Evolutionary conservation across 2,797 vertebrate species (phyloP), one percentile per base, ranked within the genome.

Genomic region (Botia kubotai): DNA sequence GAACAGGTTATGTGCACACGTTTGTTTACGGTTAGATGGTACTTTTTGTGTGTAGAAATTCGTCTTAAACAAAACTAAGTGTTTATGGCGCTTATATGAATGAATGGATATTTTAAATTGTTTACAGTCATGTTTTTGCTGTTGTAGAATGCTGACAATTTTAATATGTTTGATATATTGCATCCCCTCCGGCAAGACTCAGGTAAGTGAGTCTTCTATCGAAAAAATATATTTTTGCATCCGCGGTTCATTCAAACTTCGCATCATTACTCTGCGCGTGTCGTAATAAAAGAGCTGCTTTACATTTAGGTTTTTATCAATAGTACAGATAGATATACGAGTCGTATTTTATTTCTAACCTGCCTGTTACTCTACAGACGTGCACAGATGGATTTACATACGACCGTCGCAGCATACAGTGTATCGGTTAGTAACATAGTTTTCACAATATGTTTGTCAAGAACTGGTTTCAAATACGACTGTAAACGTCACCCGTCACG

Each of bases 321-420:
- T 23, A 4, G 21, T 14, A 14, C 58, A 60, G 23, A 23, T 60
- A 26, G 23, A 26, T 26, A 26, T 26, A 26, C 2, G 23, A 26
- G 23, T 26, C 23, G 23, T 26, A 26, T 26, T 26, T 26, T 8
- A 46, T 46, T 55, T 43, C 39, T 72, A 5, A 60, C 65, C 6
- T 67, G 75, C n/a, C 73, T 43, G 21, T 57, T 33, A 86, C 65
- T 85, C 76, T 60, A 8, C 88, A 95, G 94, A 89, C 89, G 57
- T 99, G 98, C 91, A 92, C 94, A 16, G 96, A 97, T 2, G 98
- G 98, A 1, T 98, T 97, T 83, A 90, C 92, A 39, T 94, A 94
- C 90, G 96, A 98, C 83, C 94, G 94, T 83, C 90, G 93, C 29
- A 86, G 94, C 29, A 94, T 97, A 86, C 95, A 96, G 72, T 99